phyloP scores from a whole-genome alignment of 1,140 invertebrate genomes.

The Leptinotarsa undecemlineata region DNA sequence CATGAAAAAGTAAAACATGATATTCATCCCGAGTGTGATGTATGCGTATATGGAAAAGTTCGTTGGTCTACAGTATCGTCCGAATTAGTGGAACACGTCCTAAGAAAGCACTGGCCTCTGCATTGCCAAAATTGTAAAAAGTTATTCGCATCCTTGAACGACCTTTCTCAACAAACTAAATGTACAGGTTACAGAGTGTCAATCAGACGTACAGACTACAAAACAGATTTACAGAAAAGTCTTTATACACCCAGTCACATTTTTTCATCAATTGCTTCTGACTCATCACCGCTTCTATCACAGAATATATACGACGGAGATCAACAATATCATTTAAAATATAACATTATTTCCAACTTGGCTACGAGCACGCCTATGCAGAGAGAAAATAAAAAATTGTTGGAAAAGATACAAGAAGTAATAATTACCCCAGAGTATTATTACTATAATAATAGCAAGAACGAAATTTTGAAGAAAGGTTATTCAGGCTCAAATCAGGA shows the following conservation, averaged over 20 bases:
- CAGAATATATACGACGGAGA: slow-evolving; percentile 16
- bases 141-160: slow-evolving; percentile 37
- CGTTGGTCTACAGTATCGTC: slow-evolving; percentile 10
- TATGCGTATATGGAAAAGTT: slow-evolving; percentile 40
- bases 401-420: slow-evolving; percentile 32
- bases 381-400: slow-evolving; percentile 30
- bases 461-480: slow-evolving; percentile 27
- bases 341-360: slow-evolving; percentile 29
- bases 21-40: slow-evolving; percentile 39
- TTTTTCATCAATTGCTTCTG: slow-evolving; percentile 24
- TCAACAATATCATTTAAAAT: slow-evolving; percentile 14
- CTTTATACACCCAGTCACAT: slow-evolving; percentile 19
- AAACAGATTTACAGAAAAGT: slow-evolving; percentile 29
- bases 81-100: slow-evolving; percentile 35
- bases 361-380: slow-evolving; percentile 45
- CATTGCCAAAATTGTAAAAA: slow-evolving; percentile 41
- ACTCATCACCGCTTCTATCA: slow-evolving; percentile 12
- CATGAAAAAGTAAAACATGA: slow-evolving; percentile 41
- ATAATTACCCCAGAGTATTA: slow-evolving; percentile 38
- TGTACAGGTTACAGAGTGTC: slow-evolving; percentile 26
- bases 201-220: slow-evolving; percentile 8
- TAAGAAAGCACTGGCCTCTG: slow-evolving; percentile 39
- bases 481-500: slow-evolving; percentile 15
- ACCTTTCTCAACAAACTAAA: slow-evolving; percentile 33
- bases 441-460: slow-evolving; percentile 24